Evolutionary conservation across 2,113 vertebrate species (phyloP).

Genomic region (Entelurus aequoreus): DNA sequence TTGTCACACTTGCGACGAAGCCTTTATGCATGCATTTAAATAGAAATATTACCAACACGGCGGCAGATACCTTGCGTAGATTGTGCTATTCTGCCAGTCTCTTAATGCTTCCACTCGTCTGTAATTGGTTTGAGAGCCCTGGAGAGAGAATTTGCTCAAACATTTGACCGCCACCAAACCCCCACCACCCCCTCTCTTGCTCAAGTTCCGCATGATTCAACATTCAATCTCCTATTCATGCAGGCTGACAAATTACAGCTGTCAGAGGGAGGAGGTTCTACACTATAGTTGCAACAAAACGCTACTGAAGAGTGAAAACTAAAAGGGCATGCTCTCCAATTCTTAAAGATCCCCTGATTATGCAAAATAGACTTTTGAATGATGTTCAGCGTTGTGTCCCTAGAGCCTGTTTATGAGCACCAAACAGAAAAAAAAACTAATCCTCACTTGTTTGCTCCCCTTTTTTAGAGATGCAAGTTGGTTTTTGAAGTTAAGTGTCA

Average conservation of each 20-base stretch:
- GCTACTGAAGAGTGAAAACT: background rate
- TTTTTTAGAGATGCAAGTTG: too few species aligned
- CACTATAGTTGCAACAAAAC: background rate
- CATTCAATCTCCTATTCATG: constrained; percentile 17
- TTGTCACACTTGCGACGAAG: constrained; percentile 56
- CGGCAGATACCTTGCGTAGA: constrained; percentile 58
- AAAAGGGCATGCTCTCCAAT: background rate
- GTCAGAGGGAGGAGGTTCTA: background rate
- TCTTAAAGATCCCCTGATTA: too few species aligned
- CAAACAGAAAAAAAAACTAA: too few species aligned
- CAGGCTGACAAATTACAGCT: constrained; percentile 17
- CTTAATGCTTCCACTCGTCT: constrained; percentile 42
- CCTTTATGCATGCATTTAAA: constrained; percentile 94
- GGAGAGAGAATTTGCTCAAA: constrained; percentile 38
- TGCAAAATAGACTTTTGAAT: too few species aligned
- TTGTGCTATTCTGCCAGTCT: constrained; percentile 31
- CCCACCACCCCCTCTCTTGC: constrained; percentile 4
- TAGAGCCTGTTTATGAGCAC: too few species aligned
- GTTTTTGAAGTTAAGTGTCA: too few species aligned
- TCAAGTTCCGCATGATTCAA: constrained; percentile 14
- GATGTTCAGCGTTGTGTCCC: too few species aligned
- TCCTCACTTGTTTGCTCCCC: too few species aligned
- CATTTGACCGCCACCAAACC: constrained; percentile 27
- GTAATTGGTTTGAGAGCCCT: constrained; percentile 53
- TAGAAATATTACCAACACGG: constrained; percentile 91